Base-by-base conservation (phyloP, 2,113 vertebrate genomes). In the Lonchura striata region DNA sequence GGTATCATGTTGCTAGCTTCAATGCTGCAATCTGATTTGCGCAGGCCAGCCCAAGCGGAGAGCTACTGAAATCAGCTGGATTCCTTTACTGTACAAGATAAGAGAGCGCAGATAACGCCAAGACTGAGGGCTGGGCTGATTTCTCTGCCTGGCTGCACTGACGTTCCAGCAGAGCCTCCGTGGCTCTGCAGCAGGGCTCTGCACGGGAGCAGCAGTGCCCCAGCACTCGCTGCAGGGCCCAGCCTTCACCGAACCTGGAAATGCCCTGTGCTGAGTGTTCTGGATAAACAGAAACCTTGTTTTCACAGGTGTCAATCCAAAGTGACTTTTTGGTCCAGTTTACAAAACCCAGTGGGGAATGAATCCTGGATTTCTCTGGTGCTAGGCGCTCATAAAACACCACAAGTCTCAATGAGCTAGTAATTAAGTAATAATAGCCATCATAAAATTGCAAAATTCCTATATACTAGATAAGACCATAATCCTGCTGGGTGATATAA, bases 41-140 rank as follows among this genome's bases (percentile, higher is more conserved):
- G 0, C 49, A 39, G 52, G 47, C 72, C 80, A 83, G 77, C 71
- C 82, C 69, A 44, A 83, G 82, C 3, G 24, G 71, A 90, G 30
- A 92, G 88, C 82, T 88, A 88, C 92, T 65, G 92, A 81, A 92
- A 93, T 95, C 87, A 75, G 86, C 80, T 68, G 76, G 88, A 86
- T 88, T 93, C 88, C 88, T 92, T 90, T 28, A 56, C 1, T 12
- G 66, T 63, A 85, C 87, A 80, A 90, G 93, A 95, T 93, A 87
- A 87, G 70, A 76, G 69, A 0, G 17, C 9, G 39, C 18, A 82
- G 94, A 94, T 94, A 93, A 90, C 1, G 17, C 41, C 9, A 75
- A 37, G 87, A 85, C 13, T 27, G 88, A 86, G 56, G 41, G 65
- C 74, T 19, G 28, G 44, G 65, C 78, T 31, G 80, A 46, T 81